Evolutionary conservation across 2,888 invertebrate species (phyloP).

Genomic region (Gari tellinella): DNA sequence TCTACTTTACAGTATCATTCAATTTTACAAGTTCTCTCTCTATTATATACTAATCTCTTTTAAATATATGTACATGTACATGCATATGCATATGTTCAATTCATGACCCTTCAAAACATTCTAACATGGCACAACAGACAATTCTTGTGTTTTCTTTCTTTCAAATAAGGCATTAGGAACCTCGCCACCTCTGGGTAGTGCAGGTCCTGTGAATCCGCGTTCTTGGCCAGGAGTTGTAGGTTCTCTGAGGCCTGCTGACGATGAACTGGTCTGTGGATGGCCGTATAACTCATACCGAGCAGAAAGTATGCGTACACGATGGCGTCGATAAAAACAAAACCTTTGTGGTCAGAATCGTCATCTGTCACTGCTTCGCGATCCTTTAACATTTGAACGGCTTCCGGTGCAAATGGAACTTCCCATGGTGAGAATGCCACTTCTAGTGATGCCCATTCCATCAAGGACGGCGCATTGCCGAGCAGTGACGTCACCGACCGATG

Average conservation of each 20-base stretch:
- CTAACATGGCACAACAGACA: conserved; percentile 57
- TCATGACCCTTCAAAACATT: conserved; percentile 14
- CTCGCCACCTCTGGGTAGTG: conserved; percentile 55
- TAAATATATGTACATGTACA: too few relatives aligned
- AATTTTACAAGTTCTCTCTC: too few relatives aligned
- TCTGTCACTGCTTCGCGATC: conserved; percentile 54
- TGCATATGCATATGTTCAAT: too few relatives aligned
- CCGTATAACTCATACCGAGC: conserved; percentile 45
- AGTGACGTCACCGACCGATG: conserved; percentile 59
- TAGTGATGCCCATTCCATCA: conserved; percentile 56
- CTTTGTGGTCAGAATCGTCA: conserved; percentile 55
- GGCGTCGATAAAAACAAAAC: conserved; percentile 56
- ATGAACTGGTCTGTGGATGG: conserved; percentile 53
- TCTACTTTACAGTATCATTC: too few relatives aligned
- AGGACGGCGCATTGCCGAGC: conserved; percentile 50
- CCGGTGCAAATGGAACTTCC: conserved; percentile 59
- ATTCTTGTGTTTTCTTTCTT: conserved; percentile 59
- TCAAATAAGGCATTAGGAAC: conserved; percentile 54
- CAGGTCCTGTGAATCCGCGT: conserved; percentile 39
- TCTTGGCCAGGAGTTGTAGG: conserved; percentile 47
- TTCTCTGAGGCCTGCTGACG: conserved; percentile 56
- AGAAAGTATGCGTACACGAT: conserved; percentile 57
- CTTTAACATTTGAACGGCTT: conserved; percentile 59
- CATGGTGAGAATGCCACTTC: conserved; percentile 51
- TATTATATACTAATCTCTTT: too few relatives aligned